These are phyloP conservation scores for Drosophila algonquin DNA, from an alignment of 2,888 invertebrate genomes.

Conservation along the genomic window DNA sequence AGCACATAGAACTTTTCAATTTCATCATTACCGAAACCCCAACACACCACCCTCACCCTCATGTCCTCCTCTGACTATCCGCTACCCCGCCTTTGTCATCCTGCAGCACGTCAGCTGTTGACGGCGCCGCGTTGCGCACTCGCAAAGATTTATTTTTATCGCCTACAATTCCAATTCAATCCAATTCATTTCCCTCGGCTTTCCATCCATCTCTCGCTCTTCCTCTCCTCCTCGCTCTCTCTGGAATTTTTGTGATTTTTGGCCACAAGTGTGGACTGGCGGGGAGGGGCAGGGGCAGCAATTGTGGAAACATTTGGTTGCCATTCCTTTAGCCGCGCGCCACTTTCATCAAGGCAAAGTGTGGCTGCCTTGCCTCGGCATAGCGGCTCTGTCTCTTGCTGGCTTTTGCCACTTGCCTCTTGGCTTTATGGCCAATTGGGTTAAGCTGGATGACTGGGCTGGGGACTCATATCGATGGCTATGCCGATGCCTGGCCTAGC, in stretches of 20 bases:
- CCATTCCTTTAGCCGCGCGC: slow-evolving; percentile 24
- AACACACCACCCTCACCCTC: not conserved
- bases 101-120: slow-evolving; percentile 69
- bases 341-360: slow-evolving; percentile 57
- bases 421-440: slow-evolving; percentile 59
- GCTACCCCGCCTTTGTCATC: not conserved
- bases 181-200: slow-evolving; percentile 70
- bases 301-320: slow-evolving; percentile 48
- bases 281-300: not conserved
- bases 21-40: slow-evolving; percentile 41
- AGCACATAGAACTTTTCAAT: slow-evolving; percentile 45
- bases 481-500: slow-evolving; percentile 7
- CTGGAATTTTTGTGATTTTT: slow-evolving; percentile 35
- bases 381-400: slow-evolving; percentile 2
- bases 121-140: slow-evolving; percentile 69
- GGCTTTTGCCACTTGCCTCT: slow-evolving; percentile 17
- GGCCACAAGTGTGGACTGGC: slow-evolving; percentile 31
- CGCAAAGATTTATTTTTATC: slow-evolving; percentile 83
- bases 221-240: not conserved
- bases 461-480: slow-evolving; percentile 26
- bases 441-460: slow-evolving; percentile 25
- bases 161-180: slow-evolving; percentile 81
- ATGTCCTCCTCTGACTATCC: too few relatives aligned
- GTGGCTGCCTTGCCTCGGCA: slow-evolving; percentile 30
- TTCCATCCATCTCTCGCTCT: slow-evolving; percentile 21